A percentile compares a stretch with the other conserved stretches of the same genome.
Conservation (phyloP, 2,113 vertebrate species). For the Caracal caracal region DNA sequence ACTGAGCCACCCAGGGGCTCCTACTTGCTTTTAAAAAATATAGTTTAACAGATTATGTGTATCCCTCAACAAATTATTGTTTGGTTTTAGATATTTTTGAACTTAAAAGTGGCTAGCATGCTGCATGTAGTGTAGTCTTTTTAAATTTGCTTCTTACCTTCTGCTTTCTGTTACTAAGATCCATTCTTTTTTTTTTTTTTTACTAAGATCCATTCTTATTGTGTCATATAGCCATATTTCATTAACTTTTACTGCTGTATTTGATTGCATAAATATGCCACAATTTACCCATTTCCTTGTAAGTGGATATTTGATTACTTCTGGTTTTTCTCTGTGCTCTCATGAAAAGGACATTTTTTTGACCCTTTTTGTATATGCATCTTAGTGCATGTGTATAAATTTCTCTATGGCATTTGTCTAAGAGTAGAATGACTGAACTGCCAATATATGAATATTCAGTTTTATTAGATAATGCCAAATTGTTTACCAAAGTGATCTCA, state of each 20-base stretch:
- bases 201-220: not conserved
- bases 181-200: no score
- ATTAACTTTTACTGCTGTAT: not conserved
- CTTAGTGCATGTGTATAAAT: not conserved
- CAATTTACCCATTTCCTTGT: not conserved
- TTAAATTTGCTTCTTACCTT: not conserved
- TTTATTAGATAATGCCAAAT: not conserved
- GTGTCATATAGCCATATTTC: not conserved
- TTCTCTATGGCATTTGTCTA: not conserved
- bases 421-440: not conserved
- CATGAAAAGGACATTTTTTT: not conserved
- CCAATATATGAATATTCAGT: not conserved
- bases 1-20: no score
- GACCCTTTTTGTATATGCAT: not conserved
- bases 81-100: not conserved
- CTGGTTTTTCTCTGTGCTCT: not conserved
- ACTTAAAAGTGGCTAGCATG: not conserved
- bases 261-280: not conserved
- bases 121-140: not conserved
- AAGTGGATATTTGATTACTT: not conserved
- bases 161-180: not conserved
- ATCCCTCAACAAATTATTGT: not conserved
- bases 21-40: not conserved
- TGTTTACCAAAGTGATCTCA: not conserved
- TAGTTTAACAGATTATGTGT: not conserved